Conservation (phyloP, 2,797 vertebrate species). For the Paguma larvata region DNA sequence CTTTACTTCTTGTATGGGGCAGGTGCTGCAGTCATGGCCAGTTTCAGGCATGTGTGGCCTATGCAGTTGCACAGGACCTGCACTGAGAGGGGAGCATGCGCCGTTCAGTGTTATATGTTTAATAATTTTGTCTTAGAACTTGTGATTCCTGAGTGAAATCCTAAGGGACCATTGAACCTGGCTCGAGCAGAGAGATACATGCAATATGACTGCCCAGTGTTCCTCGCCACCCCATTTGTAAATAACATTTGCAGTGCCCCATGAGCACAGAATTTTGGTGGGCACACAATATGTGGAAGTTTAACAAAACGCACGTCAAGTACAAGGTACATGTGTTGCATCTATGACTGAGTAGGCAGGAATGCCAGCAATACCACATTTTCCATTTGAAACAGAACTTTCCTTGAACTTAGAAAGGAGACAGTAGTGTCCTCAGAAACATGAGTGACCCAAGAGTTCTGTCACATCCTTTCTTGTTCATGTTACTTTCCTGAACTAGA, state of each 20-base stretch:
- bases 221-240: background rate
- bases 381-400: background rate
- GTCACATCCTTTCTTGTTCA: background rate
- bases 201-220: no score
- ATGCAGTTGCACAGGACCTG: accelerated
- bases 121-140: background rate
- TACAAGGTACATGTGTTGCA: no score
- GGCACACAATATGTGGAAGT: background rate
- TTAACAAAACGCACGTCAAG: background rate
- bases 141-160: background rate
- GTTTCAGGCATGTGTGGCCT: accelerated
- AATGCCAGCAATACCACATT: accelerated
- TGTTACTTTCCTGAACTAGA: background rate
- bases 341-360: background rate
- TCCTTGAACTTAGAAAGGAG: background rate
- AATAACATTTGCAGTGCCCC: background rate
- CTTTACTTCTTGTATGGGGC: background rate
- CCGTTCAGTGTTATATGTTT: background rate
- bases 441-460: no score
- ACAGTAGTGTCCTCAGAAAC: background rate
- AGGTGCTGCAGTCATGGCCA: background rate
- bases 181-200: background rate
- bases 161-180: background rate
- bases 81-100: background rate
- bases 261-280: background rate